phyloP scores from a whole-genome alignment of 2,113 vertebrate genomes.

The Neopipo cinnamomea region DNA sequence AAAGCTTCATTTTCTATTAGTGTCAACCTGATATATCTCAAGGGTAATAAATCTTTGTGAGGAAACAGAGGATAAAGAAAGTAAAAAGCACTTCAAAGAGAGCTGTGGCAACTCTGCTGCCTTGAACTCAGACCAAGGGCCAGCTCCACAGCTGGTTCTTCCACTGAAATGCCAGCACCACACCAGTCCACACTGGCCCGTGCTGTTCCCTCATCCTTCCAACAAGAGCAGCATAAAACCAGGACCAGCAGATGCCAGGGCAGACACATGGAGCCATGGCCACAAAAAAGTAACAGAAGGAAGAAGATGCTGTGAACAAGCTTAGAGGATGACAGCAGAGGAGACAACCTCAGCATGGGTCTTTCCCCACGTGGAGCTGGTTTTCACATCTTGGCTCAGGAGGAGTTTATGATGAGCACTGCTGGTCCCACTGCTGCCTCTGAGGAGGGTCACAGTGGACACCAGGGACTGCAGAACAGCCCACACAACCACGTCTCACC shows the following conservation, averaged over 20 bases:
- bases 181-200: background rate
- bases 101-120: background rate
- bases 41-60: slow-evolving; percentile 1
- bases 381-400: background rate
- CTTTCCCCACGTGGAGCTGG: background rate
- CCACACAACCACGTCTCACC: fast-evolving
- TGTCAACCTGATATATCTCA: slow-evolving; percentile 9
- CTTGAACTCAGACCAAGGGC: background rate
- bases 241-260: background rate
- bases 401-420: background rate
- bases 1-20: slow-evolving; percentile 16
- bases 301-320: background rate
- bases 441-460: background rate
- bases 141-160: background rate
- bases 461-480: background rate
- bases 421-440: background rate
- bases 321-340: background rate
- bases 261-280: background rate
- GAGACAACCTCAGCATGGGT: background rate
- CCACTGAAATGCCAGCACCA: background rate
- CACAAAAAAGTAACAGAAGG: background rate
- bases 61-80: background rate
- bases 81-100: background rate
- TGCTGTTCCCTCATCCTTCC: background rate
- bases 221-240: background rate